Base-by-base conservation (phyloP, 2,113 vertebrate species). In the Sula dactylatra region DNA sequence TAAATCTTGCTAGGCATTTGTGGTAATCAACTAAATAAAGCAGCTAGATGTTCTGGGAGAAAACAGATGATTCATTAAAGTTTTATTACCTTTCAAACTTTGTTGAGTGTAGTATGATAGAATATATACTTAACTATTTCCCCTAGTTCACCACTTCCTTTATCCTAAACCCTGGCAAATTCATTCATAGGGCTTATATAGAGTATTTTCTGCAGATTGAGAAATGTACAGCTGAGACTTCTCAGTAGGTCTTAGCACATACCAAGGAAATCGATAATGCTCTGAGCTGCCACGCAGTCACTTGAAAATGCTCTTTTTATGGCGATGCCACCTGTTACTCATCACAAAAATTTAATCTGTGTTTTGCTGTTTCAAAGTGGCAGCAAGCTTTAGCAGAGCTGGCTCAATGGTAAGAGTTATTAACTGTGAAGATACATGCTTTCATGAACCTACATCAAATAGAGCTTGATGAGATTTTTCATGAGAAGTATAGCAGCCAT, bases 301-400 rank as follows among this genome's bases (percentile, higher is more conserved):
- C 85, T 91, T 67, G 44, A 82, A 95, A 96, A 90, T 3, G 66
- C 76, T 77, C 64, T 95, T 97, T 93, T 91, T 91, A 82, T 54
- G 81, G 85, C 59, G 95, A 18, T 82, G 29, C 83, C 93, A 97
- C 67, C 71, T 89, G 83, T 82, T 95, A 88, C 54, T 77, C 79
- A 77, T 38, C 44, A 84, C 61, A 86, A 82, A 95, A 93, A 90
- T 76, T 21, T 70, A 54, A 82, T 90, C 78, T 76, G 40, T 69
- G 66, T 47, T 86, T 79, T 69, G 16, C 81, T 52, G 4, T 67
- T 92, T 91, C 69, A 67, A 78, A 82, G 89, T 74, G 65, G 74
- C 81, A 81, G 59, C 27, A 67, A 52, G 54, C 18, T 86, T 94
- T 45, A 74, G 58, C 61, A 90, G 69, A 82, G 49, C 26, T 5